phyloP scores from a whole-genome alignment of 2,113 vertebrate species.

The Zootoca vivipara region DNA sequence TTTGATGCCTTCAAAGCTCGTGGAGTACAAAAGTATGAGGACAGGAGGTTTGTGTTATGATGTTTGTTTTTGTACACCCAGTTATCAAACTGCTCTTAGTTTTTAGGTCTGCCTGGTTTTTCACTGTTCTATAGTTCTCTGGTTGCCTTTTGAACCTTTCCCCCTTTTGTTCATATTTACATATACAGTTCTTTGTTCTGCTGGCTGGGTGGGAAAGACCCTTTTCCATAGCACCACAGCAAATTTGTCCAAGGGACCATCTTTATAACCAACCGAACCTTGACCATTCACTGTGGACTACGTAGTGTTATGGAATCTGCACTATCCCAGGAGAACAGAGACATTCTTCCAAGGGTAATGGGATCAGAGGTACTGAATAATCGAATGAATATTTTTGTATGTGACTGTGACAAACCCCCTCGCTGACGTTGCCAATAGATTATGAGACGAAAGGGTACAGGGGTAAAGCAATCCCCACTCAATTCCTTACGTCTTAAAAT shows the following conservation, averaged over 20 bases:
- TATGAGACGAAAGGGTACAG: too few relatives aligned
- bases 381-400: too few relatives aligned
- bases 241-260: not conserved
- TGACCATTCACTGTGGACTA: not conserved
- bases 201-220: not conserved
- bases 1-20: conserved; percentile 4
- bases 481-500: too few relatives aligned
- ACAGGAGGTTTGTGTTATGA: conserved; percentile 21
- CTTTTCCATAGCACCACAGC: conserved; percentile 13
- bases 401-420: too few relatives aligned
- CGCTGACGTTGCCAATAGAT: too few relatives aligned
- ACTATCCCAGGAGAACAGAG: not conserved
- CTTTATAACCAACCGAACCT: not conserved
- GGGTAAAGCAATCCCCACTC: too few relatives aligned
- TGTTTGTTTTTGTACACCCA: conserved; percentile 31
- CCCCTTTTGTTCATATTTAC: conserved; percentile 35
- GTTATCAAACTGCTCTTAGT: conserved; percentile 24
- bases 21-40: not conserved
- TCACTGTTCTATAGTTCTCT: conserved; percentile 28
- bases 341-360: not conserved
- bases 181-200: conserved; percentile 20
- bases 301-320: not conserved
- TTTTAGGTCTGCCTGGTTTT: conserved; percentile 20
- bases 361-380: too few relatives aligned
- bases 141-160: conserved; percentile 34